Conservation (phyloP, 2,797 vertebrate species). For the Aotus griseimembra region DNA sequence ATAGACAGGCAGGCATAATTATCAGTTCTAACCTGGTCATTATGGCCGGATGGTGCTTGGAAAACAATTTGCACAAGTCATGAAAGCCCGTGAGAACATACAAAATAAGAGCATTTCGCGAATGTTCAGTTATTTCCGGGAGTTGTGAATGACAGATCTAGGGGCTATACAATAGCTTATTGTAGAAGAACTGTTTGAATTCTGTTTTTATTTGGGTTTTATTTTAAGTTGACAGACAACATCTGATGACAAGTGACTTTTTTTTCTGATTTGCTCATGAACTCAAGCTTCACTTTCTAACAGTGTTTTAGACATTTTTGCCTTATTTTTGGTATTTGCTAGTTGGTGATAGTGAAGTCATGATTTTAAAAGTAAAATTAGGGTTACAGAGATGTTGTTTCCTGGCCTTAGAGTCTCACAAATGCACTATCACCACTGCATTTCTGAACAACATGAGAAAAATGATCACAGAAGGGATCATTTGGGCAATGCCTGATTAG, state of each 20-base stretch:
- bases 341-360: background rate
- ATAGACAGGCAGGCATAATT: conserved; percentile 47
- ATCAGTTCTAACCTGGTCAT: conserved; percentile 58
- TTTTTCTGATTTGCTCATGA: background rate
- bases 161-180: conserved; percentile 7
- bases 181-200: conserved; percentile 57
- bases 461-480: background rate
- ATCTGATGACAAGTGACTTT: background rate
- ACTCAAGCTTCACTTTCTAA: background rate
- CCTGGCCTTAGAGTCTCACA: background rate
- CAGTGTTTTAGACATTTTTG: background rate
- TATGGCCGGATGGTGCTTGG: conserved; percentile 62
- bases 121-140: conserved; percentile 48
- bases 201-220: conserved; percentile 49
- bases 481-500: background rate
- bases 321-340: background rate
- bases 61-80: conserved; percentile 62
- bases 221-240: conserved; percentile 26
- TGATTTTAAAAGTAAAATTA: background rate
- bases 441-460: background rate
- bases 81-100: conserved; percentile 39
- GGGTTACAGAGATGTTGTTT: background rate
- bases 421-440: background rate
- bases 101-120: conserved; percentile 49
- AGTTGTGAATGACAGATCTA: conserved; percentile 44